A percentile compares a stretch with the other conserved stretches of the same genome.
Evolutionary conservation across 2,888 invertebrate species (phyloP).

Genomic region (Cordilura impudica): DNA sequence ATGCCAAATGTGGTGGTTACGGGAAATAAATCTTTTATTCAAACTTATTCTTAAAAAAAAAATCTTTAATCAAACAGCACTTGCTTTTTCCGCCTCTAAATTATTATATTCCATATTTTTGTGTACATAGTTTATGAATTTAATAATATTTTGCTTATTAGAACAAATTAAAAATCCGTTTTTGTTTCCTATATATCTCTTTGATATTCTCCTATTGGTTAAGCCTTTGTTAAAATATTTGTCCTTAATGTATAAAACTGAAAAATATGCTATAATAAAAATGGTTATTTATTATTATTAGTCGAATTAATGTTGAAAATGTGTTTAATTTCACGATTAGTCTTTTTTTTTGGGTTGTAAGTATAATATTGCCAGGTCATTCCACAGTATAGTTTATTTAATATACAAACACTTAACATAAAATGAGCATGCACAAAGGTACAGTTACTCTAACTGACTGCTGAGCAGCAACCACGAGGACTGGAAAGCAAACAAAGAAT

Average conservation of each 20-base stretch:
- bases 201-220: slow-evolving; percentile 52
- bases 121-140: slow-evolving; percentile 54
- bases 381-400: too few species aligned
- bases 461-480: too few species aligned
- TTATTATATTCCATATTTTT: slow-evolving; percentile 36
- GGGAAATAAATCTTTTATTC: slow-evolving; percentile 68
- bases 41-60: too few species aligned
- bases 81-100: slow-evolving; percentile 20
- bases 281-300: slow-evolving; percentile 61
- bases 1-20: slow-evolving; percentile 72
- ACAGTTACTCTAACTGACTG: too few species aligned
- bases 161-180: slow-evolving; percentile 1
- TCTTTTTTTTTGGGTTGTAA: too few species aligned
- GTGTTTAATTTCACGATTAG: too few species aligned
- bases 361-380: too few species aligned
- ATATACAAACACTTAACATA: too few species aligned
- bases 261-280: slow-evolving; percentile 56
- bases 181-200: slow-evolving; percentile 26
- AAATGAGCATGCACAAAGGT: too few species aligned
- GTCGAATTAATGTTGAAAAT: slow-evolving; percentile 16
- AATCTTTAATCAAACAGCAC: slow-evolving; percentile 21
- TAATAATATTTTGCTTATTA: slow-evolving; percentile 9
- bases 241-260: slow-evolving; percentile 42
- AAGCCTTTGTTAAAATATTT: slow-evolving; percentile 52
- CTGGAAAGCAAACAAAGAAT: too few species aligned